phyloP scores from a whole-genome alignment of 2,888 invertebrate genomes.

The Acleris literana region DNA sequence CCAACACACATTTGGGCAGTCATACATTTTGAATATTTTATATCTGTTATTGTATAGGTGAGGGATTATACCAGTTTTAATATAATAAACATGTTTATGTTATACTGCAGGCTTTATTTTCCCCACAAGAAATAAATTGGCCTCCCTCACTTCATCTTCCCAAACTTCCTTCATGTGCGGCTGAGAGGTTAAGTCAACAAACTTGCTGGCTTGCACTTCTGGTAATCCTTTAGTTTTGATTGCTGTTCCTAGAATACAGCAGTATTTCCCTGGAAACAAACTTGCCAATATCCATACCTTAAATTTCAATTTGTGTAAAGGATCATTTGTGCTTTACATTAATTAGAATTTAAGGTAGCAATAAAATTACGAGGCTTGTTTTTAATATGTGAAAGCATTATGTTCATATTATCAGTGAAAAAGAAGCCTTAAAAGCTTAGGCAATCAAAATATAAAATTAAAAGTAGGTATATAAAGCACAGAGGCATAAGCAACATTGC shows the following conservation, averaged over 20 bases:
- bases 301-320: no score
- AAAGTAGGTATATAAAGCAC: no score
- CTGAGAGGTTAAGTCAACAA: slow-evolving; percentile 65
- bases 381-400: no score
- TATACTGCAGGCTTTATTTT: slow-evolving; percentile 56
- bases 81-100: slow-evolving; percentile 33
- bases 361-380: no score
- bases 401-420: no score
- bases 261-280: slow-evolving; percentile 64
- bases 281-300: no score
- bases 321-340: no score
- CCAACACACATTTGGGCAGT: no score
- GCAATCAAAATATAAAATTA: no score
- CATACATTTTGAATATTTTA: background rate
- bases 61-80: slow-evolving; percentile 28
- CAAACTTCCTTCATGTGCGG: slow-evolving; percentile 66
- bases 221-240: slow-evolving; percentile 70
- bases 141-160: slow-evolving; percentile 72
- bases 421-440: no score
- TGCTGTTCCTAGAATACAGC: slow-evolving; percentile 73
- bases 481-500: no score
- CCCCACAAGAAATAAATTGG: slow-evolving; percentile 61
- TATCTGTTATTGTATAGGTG: slow-evolving; percentile 19
- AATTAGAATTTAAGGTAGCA: no score
- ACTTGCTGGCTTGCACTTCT: slow-evolving; percentile 71